Conservation (phyloP, 2,888 invertebrate genomes). For the Blastobasis adustella region DNA sequence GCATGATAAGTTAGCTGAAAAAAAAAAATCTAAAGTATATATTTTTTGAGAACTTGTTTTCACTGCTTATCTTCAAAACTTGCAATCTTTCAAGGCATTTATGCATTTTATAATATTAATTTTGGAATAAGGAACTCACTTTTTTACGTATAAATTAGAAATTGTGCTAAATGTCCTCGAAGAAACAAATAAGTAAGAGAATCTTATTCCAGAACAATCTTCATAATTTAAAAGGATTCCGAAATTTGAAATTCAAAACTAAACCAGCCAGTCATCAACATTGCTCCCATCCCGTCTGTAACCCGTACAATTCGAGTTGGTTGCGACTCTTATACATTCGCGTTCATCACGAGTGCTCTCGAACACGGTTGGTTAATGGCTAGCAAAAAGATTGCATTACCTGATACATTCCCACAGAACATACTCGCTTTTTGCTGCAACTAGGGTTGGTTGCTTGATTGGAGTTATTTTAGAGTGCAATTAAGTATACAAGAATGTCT, state of each 20-base stretch:
- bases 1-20: too few species aligned
- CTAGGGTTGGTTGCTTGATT: conserved; percentile 16
- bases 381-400: conserved; percentile 59
- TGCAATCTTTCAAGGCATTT: too few species aligned
- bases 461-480: not conserved
- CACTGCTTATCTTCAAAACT: too few species aligned
- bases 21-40: too few species aligned
- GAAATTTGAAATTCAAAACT: conserved; percentile 36
- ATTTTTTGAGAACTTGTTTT: too few species aligned
- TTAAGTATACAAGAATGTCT: not conserved
- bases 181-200: too few species aligned
- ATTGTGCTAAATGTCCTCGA: too few species aligned
- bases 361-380: conserved; percentile 31
- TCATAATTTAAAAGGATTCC: conserved; percentile 19
- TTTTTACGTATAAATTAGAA: too few species aligned
- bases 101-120: too few species aligned
- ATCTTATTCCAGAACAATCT: too few species aligned
- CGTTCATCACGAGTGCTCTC: conserved; percentile 8
- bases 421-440: conserved; percentile 37
- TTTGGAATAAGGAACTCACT: too few species aligned
- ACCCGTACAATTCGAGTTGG: not conserved
- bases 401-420: conserved; percentile 57
- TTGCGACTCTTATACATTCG: conserved; percentile 8
- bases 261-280: conserved; percentile 28
- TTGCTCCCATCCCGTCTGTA: conserved; percentile 3